phyloP scores from a whole-genome alignment of 2,888 invertebrate genomes.

The Thysanoteuthis rhombus region DNA sequence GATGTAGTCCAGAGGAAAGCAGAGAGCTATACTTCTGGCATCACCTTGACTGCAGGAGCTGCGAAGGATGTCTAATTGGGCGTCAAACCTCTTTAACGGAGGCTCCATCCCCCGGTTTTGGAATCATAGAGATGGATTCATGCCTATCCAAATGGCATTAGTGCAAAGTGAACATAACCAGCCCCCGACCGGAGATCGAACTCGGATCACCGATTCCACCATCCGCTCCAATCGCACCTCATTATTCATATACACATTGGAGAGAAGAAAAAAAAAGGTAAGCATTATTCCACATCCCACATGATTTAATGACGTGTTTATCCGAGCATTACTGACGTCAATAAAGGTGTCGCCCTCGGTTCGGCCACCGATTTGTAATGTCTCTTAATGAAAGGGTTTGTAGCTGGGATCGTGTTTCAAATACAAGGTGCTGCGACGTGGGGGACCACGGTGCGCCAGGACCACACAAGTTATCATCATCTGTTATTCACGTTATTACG shows the following conservation, averaged over 20 bases:
- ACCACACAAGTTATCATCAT: background rate
- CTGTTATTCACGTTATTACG: background rate
- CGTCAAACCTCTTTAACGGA: too few relatives aligned
- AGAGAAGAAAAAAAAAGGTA: background rate
- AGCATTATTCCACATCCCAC: background rate
- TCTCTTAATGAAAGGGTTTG: background rate
- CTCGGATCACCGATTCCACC: too few relatives aligned
- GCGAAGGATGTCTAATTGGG: too few relatives aligned
- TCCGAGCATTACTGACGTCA: background rate
- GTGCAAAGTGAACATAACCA: too few relatives aligned
- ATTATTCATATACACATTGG: background rate
- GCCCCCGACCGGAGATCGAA: too few relatives aligned
- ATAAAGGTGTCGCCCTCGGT: slow-evolving; percentile 12
- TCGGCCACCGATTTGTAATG: background rate
- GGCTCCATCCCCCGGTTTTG: too few relatives aligned
- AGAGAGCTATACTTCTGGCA: too few relatives aligned
- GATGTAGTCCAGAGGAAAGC: too few relatives aligned
- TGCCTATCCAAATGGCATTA: too few relatives aligned
- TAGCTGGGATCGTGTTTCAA: background rate
- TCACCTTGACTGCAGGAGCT: too few relatives aligned
- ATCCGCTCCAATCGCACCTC: too few relatives aligned
- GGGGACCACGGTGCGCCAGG: background rate
- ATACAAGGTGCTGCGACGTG: background rate
- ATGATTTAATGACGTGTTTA: background rate
- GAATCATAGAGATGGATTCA: too few relatives aligned